Evolutionary conservation across 2,888 invertebrate species (phyloP), one percentile per base, ranked within the genome.

Genomic region (Operophtera brumata): DNA sequence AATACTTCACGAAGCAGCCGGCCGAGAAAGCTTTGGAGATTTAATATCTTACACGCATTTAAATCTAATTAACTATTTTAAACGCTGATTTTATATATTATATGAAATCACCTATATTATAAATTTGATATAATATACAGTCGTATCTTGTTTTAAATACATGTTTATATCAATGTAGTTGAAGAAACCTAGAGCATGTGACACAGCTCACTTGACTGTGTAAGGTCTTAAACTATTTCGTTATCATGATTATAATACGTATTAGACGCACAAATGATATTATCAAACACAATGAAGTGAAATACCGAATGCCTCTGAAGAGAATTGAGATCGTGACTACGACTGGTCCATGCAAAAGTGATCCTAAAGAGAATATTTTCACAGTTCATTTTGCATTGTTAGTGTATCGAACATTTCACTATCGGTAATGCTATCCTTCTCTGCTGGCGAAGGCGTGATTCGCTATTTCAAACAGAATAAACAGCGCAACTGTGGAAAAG

Each of bases 391-490:
- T 84, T 83, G 69, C 78, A 75, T 78, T 71, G 77, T 65, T 65
- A 65, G 65, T 63, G 71, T 69, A 70, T 73, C 67, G 69, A 82
- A 77, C 83, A 83, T 86, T 86, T 85, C 82, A 81, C 84, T 84
- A 82, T 83, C 78, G 75, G 78, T 84, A 79, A 73, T 77, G 82
- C 86, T 80, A 70, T 88, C 86, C 80, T 77, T 71, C 71, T 88
- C 86, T 77, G 65, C 64, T 79, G 73, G 75, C 73, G 84, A 81
- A 85, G 87, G 87, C 86, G 87, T 88, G 86, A 87, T 86, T 86
- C 81, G 85, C 81, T 77, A 82, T 84, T 86, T 81, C 81, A 73
- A 80, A 75, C 75, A 70, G 75, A 80, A 81, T 80, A 75, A 73
- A 73, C 68, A 73, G 81, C 78, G 81, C 69, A 78, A 75, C 79